phyloP scores from a whole-genome alignment of 2,113 vertebrate genomes.

The Sander vitreus region DNA sequence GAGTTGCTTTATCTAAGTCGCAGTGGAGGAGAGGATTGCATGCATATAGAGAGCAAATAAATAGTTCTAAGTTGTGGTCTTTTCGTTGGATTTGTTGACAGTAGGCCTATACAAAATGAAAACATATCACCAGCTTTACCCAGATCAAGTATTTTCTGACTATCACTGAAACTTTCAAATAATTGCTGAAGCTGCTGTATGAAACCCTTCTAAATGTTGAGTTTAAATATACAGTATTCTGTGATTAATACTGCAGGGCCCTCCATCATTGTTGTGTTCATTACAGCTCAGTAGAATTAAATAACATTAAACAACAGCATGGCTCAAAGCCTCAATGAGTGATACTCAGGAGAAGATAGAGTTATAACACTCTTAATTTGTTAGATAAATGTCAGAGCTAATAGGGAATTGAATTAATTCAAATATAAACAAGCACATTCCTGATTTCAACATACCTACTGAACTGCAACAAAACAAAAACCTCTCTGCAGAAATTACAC shows the following conservation, averaged over 20 bases:
- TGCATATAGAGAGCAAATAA: not conserved
- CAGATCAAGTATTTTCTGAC: not conserved
- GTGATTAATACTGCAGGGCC: conserved; percentile 6
- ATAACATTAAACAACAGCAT: conserved; percentile 70
- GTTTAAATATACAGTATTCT: conserved; percentile 3
- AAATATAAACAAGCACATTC: conserved; percentile 14
- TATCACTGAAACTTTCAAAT: not conserved
- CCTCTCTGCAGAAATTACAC: not conserved
- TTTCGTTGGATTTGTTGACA: not conserved
- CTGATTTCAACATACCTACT: conserved; percentile 27
- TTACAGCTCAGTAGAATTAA: conserved; percentile 45
- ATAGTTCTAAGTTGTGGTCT: not conserved
- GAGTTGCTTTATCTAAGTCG: not conserved
- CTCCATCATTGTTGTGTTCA: conserved; percentile 45
- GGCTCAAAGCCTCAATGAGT: conserved; percentile 28
- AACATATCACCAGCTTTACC: not conserved
- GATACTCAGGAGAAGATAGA: conserved; percentile 40
- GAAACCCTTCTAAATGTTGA: not conserved
- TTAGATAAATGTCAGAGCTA: conserved; percentile 54
- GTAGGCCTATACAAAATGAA: not conserved
- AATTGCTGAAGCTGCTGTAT: not conserved
- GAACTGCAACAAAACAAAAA: conserved; percentile 9
- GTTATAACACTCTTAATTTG: conserved; percentile 28
- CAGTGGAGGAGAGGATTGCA: not conserved
- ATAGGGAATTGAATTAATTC: conserved; percentile 39